phyloP scores from a whole-genome alignment of 2,797 vertebrate genomes.

The Scolopax rusticola region DNA sequence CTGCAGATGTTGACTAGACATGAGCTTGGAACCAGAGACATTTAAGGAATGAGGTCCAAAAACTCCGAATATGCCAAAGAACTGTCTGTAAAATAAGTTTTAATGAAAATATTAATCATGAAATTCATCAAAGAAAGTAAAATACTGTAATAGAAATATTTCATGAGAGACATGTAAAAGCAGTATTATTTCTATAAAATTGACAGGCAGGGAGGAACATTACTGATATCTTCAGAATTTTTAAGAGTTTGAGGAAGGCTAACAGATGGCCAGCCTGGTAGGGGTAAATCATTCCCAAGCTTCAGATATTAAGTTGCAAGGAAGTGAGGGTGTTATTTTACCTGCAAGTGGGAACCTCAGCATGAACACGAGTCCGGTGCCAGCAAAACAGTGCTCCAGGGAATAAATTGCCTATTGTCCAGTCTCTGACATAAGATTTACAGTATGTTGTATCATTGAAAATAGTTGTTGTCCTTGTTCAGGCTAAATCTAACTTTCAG shows the following conservation, averaged over 20 bases:
- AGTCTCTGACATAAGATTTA: constrained; percentile 34
- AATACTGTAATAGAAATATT: neutral
- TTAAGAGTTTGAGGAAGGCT: constrained; percentile 25
- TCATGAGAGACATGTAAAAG: constrained; percentile 15
- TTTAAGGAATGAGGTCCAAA: constrained; percentile 43
- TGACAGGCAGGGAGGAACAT: constrained; percentile 31
- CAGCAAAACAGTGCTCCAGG: constrained; percentile 38
- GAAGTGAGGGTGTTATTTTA: constrained; percentile 39
- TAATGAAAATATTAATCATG: constrained; percentile 17
- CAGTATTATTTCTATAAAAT: neutral
- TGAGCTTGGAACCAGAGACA: neutral
- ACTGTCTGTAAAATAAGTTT: neutral
- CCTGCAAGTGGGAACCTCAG: constrained; percentile 40
- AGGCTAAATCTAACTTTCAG: constrained; percentile 23
- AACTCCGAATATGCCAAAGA: constrained; percentile 10
- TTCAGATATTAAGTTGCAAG: constrained; percentile 41
- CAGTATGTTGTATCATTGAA: constrained; percentile 20
- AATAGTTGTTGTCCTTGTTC: constrained; percentile 58
- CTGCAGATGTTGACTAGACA: constrained; percentile 39
- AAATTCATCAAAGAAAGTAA: neutral
- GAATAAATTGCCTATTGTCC: neutral
- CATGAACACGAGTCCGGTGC: neutral
- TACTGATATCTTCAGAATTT: constrained; percentile 35
- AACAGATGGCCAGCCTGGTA: constrained; percentile 58
- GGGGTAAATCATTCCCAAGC: constrained; percentile 45